Evolutionary conservation across 2,888 invertebrate genomes (phyloP).

Genomic region (Tipula confusa): DNA sequence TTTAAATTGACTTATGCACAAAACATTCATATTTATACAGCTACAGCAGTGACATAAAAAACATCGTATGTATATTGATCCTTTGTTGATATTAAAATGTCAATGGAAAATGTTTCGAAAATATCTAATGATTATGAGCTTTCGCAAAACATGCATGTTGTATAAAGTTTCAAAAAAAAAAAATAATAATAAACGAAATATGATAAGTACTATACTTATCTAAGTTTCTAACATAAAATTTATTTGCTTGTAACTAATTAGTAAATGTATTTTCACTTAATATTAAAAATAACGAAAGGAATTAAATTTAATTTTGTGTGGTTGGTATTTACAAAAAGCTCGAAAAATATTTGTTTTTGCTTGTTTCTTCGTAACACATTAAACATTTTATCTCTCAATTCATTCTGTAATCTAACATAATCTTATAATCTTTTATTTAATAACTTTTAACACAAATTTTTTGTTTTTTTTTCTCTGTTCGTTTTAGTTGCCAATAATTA

Average conservation of each 20-base stretch:
- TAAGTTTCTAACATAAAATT: background rate
- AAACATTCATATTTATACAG: background rate
- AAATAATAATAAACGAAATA: background rate
- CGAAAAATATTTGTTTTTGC: background rate
- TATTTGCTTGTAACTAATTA: conserved; percentile 12
- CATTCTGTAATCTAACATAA: background rate
- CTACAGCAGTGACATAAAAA: background rate
- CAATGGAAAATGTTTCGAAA: background rate
- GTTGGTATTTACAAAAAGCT: background rate
- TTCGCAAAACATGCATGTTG: background rate
- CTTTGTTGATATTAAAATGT: background rate
- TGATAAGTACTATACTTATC: background rate
- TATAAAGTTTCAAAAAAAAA: background rate
- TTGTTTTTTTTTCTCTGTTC: background rate
- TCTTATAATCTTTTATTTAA: conserved; percentile 20
- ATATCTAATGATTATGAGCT: background rate
- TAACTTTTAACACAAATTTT: background rate
- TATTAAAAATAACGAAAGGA: background rate
- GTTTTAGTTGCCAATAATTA: background rate
- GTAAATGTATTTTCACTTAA: conserved; percentile 12
- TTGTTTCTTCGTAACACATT: background rate
- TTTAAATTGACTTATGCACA: background rate
- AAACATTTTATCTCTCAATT: conserved; percentile 12
- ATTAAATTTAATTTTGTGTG: background rate
- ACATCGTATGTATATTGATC: no score